A percentile compares a stretch with the other conserved stretches of the same genome.
Evolutionary conservation across 2,888 invertebrate species (phyloP).

Genomic region (Nemotelus pantherinus): DNA sequence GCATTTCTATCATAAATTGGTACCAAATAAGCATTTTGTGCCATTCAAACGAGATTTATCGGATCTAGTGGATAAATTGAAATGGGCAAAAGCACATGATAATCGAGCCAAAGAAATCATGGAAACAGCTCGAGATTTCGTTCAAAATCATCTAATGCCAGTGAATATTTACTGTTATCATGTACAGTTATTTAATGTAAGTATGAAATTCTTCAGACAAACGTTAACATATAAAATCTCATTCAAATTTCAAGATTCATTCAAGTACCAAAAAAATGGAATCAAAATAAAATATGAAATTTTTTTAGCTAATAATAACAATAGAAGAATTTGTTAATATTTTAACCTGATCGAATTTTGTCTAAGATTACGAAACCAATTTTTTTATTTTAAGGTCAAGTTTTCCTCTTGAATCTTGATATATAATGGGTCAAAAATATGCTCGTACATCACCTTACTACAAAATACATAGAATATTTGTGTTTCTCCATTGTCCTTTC

Average conservation of each 20-base stretch:
- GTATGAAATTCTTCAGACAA: not conserved
- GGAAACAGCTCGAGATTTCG: constrained; percentile 74
- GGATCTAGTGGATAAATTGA: constrained; percentile 80
- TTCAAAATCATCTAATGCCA: constrained; percentile 81
- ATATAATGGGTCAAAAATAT: too few relatives aligned
- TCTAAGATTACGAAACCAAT: too few relatives aligned
- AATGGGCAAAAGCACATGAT: constrained; percentile 82
- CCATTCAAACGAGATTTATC: constrained; percentile 83
- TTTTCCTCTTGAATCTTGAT: too few relatives aligned
- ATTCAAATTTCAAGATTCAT: constrained; percentile 5
- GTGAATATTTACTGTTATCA: constrained; percentile 90
- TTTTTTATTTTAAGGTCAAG: too few relatives aligned
- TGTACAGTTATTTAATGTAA: constrained; percentile 73
- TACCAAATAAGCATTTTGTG: constrained; percentile 83
- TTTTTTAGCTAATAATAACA: not conserved
- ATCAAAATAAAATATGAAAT: not conserved
- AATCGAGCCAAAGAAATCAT: constrained; percentile 73
- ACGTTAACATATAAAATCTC: not conserved
- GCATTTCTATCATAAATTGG: constrained; percentile 85
- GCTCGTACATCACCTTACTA: too few relatives aligned
- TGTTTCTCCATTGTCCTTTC: too few relatives aligned
- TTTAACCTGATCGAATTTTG: too few relatives aligned
- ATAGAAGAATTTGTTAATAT: not conserved
- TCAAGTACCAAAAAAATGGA: constrained; percentile 45
- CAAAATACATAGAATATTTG: too few relatives aligned